A percentile compares a stretch with the other conserved stretches of the same genome.
phyloP scores from a whole-genome alignment of 2,888 invertebrate genomes.

The Dicycla oo region DNA sequence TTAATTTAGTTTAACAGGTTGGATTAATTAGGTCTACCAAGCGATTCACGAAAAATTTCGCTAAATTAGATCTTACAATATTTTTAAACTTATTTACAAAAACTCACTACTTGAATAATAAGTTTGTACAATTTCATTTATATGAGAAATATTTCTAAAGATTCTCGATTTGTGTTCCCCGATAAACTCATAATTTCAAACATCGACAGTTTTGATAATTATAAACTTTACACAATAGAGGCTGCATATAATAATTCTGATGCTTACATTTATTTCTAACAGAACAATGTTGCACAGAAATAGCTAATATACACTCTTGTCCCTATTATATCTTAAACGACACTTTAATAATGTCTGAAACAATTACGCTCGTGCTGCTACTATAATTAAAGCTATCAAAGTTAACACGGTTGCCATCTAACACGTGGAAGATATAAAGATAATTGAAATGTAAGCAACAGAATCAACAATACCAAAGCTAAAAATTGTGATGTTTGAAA shows the following conservation, averaged over 20 bases:
- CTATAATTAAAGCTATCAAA: conserved; percentile 21
- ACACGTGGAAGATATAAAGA: background rate
- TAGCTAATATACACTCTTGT: background rate
- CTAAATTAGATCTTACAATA: conserved; percentile 36
- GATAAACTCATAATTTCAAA: conserved; percentile 75
- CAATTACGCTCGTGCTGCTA: background rate
- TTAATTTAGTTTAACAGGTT: conserved; percentile 38
- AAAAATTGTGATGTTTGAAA: conserved; percentile 77
- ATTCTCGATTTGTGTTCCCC: conserved; percentile 64
- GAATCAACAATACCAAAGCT: conserved; percentile 27
- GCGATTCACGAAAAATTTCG: conserved; percentile 46
- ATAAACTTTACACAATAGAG: background rate
- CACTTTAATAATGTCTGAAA: background rate
- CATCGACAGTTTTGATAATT: conserved; percentile 52
- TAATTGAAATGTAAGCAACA: conserved; percentile 44
- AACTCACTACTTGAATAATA: conserved; percentile 25
- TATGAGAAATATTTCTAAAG: conserved; percentile 19
- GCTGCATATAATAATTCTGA: conserved; percentile 17
- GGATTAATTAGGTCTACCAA: conserved; percentile 56
- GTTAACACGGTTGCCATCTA: background rate
- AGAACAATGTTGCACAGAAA: background rate
- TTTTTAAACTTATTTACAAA: conserved; percentile 53
- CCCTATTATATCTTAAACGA: background rate
- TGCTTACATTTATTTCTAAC: conserved; percentile 34
- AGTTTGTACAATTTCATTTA: conserved; percentile 54